A percentile compares a stretch with the other conserved stretches of the same genome.
phyloP scores from a whole-genome alignment of 1,140 invertebrate genomes.

The Fopius arisanus region DNA sequence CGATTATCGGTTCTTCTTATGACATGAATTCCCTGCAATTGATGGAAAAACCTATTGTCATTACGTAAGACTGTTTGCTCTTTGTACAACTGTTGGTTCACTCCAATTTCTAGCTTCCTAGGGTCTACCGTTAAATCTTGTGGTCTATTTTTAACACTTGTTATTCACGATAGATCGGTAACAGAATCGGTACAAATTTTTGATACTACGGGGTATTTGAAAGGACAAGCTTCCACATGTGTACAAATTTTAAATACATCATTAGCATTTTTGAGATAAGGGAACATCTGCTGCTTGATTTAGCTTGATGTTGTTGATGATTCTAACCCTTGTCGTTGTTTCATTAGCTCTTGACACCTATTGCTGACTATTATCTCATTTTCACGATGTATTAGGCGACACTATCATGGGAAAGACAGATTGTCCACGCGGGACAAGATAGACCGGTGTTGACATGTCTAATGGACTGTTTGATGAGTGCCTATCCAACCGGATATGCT shows the following conservation, averaged over 20 bases:
- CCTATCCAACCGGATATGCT: slow-evolving; percentile 38
- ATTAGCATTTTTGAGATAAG: not conserved
- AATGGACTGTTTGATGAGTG: slow-evolving; percentile 44
- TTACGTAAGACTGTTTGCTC: not conserved
- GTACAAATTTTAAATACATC: not conserved
- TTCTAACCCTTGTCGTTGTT: slow-evolving; percentile 22
- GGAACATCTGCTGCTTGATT: not conserved
- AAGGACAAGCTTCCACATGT: not conserved
- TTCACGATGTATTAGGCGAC: slow-evolving; percentile 2
- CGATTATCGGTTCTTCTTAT: slow-evolving; percentile 20
- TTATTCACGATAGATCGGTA: not conserved
- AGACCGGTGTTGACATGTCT: slow-evolving; percentile 53
- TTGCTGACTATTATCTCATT: slow-evolving; percentile 44
- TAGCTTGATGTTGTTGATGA: not conserved
- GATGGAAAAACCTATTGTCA: not conserved
- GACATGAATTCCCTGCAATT: not conserved
- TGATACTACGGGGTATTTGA: not conserved
- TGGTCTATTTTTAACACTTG: not conserved
- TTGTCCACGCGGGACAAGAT: slow-evolving; percentile 36
- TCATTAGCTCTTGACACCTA: slow-evolving; percentile 47
- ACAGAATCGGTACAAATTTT: not conserved
- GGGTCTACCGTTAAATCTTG: not conserved
- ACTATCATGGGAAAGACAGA: slow-evolving; percentile 37
- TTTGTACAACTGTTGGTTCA: not conserved
- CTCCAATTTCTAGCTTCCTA: not conserved